Evolutionary conservation across 1,140 invertebrate species (phyloP).

Genomic region (Limonius californicus): DNA sequence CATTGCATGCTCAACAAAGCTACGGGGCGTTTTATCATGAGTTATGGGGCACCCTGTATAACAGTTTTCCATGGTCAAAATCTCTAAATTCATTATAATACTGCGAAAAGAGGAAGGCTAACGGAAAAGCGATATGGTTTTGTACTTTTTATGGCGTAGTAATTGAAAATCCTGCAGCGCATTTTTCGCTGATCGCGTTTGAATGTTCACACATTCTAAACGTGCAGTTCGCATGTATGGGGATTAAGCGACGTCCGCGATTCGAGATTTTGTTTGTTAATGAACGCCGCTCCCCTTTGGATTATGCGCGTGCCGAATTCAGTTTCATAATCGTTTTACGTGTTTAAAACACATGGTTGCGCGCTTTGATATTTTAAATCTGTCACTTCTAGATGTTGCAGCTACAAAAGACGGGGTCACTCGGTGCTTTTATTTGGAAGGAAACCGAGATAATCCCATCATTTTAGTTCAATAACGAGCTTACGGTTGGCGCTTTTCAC

Average conservation of each 20-base stretch:
- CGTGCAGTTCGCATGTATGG: background rate
- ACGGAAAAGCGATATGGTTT: no score
- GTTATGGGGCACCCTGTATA: no score
- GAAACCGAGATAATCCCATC: slow-evolving; percentile 1
- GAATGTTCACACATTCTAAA: slow-evolving; percentile 5
- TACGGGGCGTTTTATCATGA: no score
- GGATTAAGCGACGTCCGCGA: slow-evolving; percentile 3
- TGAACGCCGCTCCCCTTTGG: slow-evolving; percentile 4
- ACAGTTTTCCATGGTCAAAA: no score
- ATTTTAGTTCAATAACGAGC: background rate
- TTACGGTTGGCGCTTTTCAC: no score
- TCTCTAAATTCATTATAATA: no score
- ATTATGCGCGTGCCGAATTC: slow-evolving; percentile 11
- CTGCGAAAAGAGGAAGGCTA: no score
- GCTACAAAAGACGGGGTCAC: background rate
- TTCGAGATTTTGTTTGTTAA: slow-evolving; percentile 10
- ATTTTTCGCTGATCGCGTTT: slow-evolving; percentile 3
- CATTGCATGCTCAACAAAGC: no score
- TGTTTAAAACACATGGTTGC: slow-evolving; percentile 11
- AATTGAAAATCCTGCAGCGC: background rate
- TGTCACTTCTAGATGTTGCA: slow-evolving; percentile 7
- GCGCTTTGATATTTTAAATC: slow-evolving; percentile 14
- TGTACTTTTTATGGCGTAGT: no score
- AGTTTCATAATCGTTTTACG: slow-evolving; percentile 7
- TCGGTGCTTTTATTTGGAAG: slow-evolving; percentile 4